Base-by-base conservation (phyloP, 2,113 vertebrate genomes). In the Aviceda subcristata region DNA sequence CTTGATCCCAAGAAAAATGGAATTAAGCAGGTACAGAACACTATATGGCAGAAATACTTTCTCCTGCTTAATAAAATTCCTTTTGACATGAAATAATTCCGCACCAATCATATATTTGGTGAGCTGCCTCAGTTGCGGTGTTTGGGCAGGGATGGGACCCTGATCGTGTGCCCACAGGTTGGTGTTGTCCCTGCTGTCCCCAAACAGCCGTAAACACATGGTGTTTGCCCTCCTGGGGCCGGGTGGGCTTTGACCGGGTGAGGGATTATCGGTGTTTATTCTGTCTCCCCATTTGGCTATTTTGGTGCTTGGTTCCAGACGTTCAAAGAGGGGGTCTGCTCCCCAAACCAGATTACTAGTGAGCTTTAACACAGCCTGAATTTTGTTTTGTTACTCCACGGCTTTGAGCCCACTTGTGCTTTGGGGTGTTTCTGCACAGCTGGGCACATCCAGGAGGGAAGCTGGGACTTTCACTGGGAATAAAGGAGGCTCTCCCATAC, bases 131-230 rank as follows among this genome's bases (percentile, higher is more conserved):
- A 0, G 10, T n/a, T 22, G 48, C 0, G 4, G 30, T 14, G 26
- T 21, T 59, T 27, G 74, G 43, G 74, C 69, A 81, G 60, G 60
- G 73, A 6, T 15, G 43, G 85, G 13, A 15, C 67, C 46, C 15
- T 19, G 21, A 39, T 27, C 6, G 1, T 8, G 32, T 1, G 0
- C 16, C 56, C 0, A 0, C 34, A 19, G 78, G 48, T 34, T 76
- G 63, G 24, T 3, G 32, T 2, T 3, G 12, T 48, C 56, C 80
- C 85, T 27, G 41, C 75, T 66, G 78, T 21, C 75, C 91, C 73
- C n/a, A 48, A 34, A n/a, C 66, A 69, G 46, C 29, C 19, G 6
- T 32, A 84, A 76, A 63, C 46, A 29, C 30, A 0, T 3, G 0
- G 3, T 68, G 83, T 92, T 71, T 92, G 79, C 22, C 57, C 36